These are phyloP conservation scores for Zingel zingel DNA, from an alignment of 2,113 vertebrate species.

Conservation along the genomic window DNA sequence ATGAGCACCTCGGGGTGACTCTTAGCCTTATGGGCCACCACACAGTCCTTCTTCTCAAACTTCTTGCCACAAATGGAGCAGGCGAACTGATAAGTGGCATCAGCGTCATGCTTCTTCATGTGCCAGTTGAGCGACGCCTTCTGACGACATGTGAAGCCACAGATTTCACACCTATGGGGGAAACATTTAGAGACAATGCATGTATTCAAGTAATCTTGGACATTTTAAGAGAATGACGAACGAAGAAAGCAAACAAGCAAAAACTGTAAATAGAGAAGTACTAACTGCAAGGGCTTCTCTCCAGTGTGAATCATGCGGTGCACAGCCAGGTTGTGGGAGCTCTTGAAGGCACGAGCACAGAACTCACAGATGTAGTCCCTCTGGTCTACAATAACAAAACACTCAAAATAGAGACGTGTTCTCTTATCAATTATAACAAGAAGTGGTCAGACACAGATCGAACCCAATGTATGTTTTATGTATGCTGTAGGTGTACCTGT, in stretches of 20 bases:
- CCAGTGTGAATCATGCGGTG: constrained; percentile 99
- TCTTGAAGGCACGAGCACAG: constrained; percentile 98
- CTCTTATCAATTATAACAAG: neutral
- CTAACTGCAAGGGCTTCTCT: constrained; percentile 98
- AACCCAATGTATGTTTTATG: neutral
- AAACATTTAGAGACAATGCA: neutral
- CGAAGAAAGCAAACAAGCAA: neutral
- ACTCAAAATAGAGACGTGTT: constrained; percentile 2
- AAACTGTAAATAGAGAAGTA: constrained; percentile 47
- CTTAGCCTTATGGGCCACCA: constrained; percentile 98
- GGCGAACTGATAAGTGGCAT: constrained; percentile 98
- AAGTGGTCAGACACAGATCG: neutral
- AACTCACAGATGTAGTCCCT: constrained; percentile 99
- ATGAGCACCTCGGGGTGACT: constrained; percentile 98
- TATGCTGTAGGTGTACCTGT: constrained; percentile 86
- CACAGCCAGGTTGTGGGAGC: constrained; percentile 97
- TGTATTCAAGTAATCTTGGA: neutral
- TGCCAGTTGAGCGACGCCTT: constrained; percentile 99
- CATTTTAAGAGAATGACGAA: neutral
- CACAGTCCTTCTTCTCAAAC: constrained; percentile 99
- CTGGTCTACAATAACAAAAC: constrained; percentile 85
- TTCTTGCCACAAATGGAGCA: constrained; percentile 99
- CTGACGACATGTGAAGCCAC: constrained; percentile 98
- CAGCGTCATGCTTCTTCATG: constrained; percentile 99
- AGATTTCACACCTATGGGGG: constrained; percentile 93